Percentiles rank a stretch among this genome's conserved stretches.
Conservation (phyloP, 1,140 invertebrate species). For the Anastrepha ludens region DNA sequence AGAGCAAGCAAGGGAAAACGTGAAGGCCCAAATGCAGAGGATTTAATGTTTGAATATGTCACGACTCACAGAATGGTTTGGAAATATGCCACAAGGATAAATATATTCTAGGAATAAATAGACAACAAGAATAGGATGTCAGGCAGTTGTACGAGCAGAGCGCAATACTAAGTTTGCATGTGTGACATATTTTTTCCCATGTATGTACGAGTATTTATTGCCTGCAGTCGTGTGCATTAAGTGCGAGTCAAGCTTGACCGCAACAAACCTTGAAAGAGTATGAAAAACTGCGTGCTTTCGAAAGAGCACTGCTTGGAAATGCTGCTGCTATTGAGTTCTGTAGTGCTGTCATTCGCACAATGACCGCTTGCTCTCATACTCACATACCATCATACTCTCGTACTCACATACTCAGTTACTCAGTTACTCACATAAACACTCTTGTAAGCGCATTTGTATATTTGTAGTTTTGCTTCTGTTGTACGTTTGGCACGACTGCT, state of each 20-base stretch:
- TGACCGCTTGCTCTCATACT: neutral
- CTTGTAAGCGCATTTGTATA: too few relatives aligned
- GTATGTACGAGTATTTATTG: neutral
- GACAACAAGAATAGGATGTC: neutral
- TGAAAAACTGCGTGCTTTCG: neutral
- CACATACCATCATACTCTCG: too few relatives aligned
- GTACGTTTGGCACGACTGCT: neutral
- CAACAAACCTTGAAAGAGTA: neutral
- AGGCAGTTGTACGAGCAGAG: neutral
- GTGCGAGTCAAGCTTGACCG: neutral
- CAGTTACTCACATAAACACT: too few relatives aligned
- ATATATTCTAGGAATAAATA: neutral
- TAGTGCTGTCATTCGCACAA: neutral
- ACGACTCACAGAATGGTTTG: neutral
- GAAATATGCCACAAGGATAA: conserved; percentile 1
- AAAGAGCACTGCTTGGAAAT: neutral
- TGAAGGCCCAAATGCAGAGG: too few relatives aligned
- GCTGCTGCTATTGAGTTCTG: neutral
- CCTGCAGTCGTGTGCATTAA: neutral
- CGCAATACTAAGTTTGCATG: neutral
- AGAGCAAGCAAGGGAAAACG: too few relatives aligned
- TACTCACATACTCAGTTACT: neutral
- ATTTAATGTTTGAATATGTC: neutral
- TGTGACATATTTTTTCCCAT: neutral
- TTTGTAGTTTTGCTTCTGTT: neutral